phyloP scores from a whole-genome alignment of 1,140 invertebrate species.

The Cataglyphis hispanica region DNA sequence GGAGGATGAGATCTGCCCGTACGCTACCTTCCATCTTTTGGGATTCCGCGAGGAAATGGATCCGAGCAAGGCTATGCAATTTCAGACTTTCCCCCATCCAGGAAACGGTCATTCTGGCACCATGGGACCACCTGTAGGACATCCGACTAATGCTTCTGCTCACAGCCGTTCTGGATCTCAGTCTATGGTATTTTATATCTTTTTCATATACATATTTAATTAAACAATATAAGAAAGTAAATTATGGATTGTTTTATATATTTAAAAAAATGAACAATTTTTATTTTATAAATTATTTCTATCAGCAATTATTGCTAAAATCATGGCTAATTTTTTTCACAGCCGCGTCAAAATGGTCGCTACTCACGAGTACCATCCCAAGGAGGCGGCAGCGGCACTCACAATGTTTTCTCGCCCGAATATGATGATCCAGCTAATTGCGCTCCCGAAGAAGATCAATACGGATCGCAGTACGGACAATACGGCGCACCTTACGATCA shows the following conservation, averaged over 20 bases:
- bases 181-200: slow-evolving; percentile 90
- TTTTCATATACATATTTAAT: background rate
- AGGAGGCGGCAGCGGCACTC: slow-evolving; percentile 83
- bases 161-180: slow-evolving; percentile 95
- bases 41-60: slow-evolving; percentile 98
- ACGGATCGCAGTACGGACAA: slow-evolving; percentile 93
- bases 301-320: background rate
- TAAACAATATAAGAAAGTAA: background rate
- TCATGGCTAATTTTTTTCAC: slow-evolving; percentile 30
- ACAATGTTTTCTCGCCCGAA: slow-evolving; percentile 89
- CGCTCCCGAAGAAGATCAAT: slow-evolving; percentile 95
- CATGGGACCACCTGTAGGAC: slow-evolving; percentile 90
- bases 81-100: slow-evolving; percentile 96
- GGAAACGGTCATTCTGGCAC: slow-evolving; percentile 91
- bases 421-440: slow-evolving; percentile 97
- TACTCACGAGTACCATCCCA: slow-evolving; percentile 88
- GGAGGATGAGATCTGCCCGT: slow-evolving; percentile 97
- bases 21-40: slow-evolving; percentile 96
- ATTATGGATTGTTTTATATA: background rate
- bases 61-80: slow-evolving; percentile 94
- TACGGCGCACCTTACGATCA: slow-evolving; percentile 95
- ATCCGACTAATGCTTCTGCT: slow-evolving; percentile 88
- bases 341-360: slow-evolving; percentile 92
- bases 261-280: background rate
- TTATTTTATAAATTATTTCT: background rate